Evolutionary conservation across 2,113 vertebrate genomes (phyloP).

Genomic region (Pristiophorus japonicus): DNA sequence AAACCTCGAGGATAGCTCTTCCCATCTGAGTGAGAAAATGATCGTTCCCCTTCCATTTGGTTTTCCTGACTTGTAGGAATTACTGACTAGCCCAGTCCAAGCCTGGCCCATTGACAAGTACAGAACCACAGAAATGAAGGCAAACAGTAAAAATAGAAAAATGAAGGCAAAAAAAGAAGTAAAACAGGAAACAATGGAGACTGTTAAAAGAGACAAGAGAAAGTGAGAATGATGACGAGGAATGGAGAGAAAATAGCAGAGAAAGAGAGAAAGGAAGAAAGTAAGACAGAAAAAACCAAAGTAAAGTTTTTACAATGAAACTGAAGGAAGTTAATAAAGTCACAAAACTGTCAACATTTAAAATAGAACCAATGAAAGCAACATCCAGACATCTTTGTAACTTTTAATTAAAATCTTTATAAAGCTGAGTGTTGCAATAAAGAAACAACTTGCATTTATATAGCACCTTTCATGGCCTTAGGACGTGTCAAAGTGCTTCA

Average conservation of each 20-base stretch:
- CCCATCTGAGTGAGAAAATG: not conserved
- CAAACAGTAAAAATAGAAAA: not conserved
- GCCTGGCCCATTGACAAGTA: not conserved
- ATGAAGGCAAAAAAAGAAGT: not conserved
- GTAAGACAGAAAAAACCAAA: not conserved
- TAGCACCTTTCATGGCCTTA: not conserved
- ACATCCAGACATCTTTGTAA: not conserved
- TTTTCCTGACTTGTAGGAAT: not conserved
- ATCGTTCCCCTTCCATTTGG: not conserved
- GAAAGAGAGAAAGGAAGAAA: too few relatives aligned
- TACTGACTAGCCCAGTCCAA: not conserved
- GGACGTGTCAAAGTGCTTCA: not conserved
- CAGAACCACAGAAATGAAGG: too few relatives aligned
- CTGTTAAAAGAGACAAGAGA: not conserved
- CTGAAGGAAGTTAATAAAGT: not conserved
- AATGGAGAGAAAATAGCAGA: not conserved
- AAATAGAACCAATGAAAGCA: not conserved
- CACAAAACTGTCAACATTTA: not conserved
- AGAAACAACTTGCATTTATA: too few relatives aligned
- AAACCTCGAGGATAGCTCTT: not conserved
- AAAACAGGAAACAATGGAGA: not conserved
- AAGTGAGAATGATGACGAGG: not conserved
- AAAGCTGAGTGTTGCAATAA: not conserved
- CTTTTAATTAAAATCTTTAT: not conserved
- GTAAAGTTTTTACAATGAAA: not conserved